Evolutionary conservation across 1,140 invertebrate genomes (phyloP).

Genomic region (Lucilia cuprina): DNA sequence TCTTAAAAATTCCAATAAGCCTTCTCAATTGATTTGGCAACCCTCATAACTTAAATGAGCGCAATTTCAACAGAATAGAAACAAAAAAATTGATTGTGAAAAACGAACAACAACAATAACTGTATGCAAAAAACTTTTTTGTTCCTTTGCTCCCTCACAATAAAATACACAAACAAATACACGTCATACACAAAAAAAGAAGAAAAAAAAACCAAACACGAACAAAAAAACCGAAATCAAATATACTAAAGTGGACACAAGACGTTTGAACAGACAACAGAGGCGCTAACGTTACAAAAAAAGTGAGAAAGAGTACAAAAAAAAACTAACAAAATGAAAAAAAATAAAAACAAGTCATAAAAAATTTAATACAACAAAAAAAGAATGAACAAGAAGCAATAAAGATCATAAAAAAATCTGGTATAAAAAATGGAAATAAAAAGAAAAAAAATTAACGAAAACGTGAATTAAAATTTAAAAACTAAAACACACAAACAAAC

Average conservation of each 20-base stretch:
- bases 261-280: slow-evolving; percentile 3
- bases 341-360: slow-evolving; percentile 7
- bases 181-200: neutral
- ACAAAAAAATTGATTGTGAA: neutral
- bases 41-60: neutral
- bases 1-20: neutral
- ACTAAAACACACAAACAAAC: neutral
- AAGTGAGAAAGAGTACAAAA: neutral
- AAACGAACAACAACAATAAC: neutral
- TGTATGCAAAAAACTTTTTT: neutral
- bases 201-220: neutral
- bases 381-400: neutral
- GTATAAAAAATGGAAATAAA: slow-evolving; percentile 11
- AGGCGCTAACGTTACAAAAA: slow-evolving; percentile 8
- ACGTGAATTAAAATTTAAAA: slow-evolving; percentile 8
- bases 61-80: neutral
- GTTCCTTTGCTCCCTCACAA: neutral
- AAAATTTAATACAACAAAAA: neutral
- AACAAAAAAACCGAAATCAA: neutral
- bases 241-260: neutral
- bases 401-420: slow-evolving; percentile 4
- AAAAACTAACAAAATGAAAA: neutral
- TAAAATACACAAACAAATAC: neutral
- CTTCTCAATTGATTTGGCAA: neutral
- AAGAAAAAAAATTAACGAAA: neutral